Evolutionary conservation across 1,140 invertebrate genomes (phyloP).

Genomic region (Pseudomyrmex gracilis): DNA sequence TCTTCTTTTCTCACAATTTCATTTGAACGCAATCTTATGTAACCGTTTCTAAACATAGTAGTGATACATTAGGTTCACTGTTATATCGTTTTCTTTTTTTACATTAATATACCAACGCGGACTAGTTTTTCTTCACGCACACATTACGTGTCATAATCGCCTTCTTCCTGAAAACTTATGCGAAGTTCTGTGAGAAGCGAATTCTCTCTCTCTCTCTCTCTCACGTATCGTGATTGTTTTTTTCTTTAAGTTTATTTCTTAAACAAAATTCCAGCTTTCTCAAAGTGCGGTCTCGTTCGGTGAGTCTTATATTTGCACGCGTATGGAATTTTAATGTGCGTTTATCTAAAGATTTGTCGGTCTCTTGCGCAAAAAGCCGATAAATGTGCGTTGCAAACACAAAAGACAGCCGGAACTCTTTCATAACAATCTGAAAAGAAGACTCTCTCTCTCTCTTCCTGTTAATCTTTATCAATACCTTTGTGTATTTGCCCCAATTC

Average conservation of each 20-base stretch:
- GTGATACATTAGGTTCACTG: slow-evolving; percentile 12
- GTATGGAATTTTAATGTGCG: neutral
- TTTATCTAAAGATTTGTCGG: neutral
- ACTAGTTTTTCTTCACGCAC: slow-evolving; percentile 6
- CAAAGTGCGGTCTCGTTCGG: too few species aligned
- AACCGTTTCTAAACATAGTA: slow-evolving; percentile 21
- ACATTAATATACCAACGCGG: neutral
- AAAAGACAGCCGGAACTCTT: slow-evolving; percentile 46
- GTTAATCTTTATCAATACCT: slow-evolving; percentile 25
- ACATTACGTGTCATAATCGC: neutral
- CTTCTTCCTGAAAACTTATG: neutral
- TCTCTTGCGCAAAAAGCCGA: slow-evolving; percentile 39
- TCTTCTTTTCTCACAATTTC: neutral
- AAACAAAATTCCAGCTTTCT: neutral
- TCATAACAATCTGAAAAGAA: slow-evolving; percentile 17
- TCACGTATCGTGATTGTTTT: neutral
- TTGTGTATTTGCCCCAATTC: slow-evolving; percentile 11
- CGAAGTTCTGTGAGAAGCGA: too few species aligned
- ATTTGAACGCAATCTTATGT: slow-evolving; percentile 14
- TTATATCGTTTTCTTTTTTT: slow-evolving; percentile 5
- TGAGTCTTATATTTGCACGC: neutral
- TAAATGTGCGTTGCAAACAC: slow-evolving; percentile 11
- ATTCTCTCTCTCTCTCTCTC: neutral
- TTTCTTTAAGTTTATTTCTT: neutral
- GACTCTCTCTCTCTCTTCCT: slow-evolving; percentile 51